Evolutionary conservation across 2,797 vertebrate species (phyloP), one percentile per base, ranked within the genome.

Genomic region (Chelidonichthys spinosus): DNA sequence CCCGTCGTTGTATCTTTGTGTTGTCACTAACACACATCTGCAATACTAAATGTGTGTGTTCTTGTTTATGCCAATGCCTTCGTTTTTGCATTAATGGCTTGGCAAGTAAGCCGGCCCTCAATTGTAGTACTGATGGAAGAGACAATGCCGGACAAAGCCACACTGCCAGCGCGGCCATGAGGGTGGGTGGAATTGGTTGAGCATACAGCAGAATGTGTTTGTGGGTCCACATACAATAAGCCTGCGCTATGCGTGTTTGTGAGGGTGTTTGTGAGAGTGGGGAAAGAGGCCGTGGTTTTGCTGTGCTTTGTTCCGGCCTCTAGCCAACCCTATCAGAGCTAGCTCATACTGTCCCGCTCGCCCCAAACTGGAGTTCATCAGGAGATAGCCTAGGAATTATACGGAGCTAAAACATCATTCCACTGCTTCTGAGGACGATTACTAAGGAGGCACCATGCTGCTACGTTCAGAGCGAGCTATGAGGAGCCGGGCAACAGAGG

Each of bases 401-500:
- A 78, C 11, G 36, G 35, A 63, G 61, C 63, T 56, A 52, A 74
- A 76, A 63, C 5, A 42, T 44, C 66, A 59, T 70, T 73, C 61
- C 47, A 63, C 60, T 69, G 44, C 71, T 71, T 65, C 68, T 63
- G 63, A 76, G 78, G 72, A 83, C 83, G 81, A 93, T 83, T 89
- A 87, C 71, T 69, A 82, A 62, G 72, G 79, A 90, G 85, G 74
- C 73, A 72, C 46, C 90, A 92, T 92, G 92, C 83, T 92, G 90
- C 84, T 92, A 33, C 90, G 76, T 74, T 82, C 88, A 86, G 88
- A 92, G 63, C 91, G 79, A 87, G 58, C 78, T 53, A 60, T 82
- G 58, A 86, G 84, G 85, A 90, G 80, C 76, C 71, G 85, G 65
- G 67, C 84, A 44, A 60, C 83, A 58, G 89, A 94, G 94, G 94